These are phyloP conservation scores for Schizotus pectinicornis DNA, from an alignment of 2,888 invertebrate genomes.

Conservation along the genomic window DNA sequence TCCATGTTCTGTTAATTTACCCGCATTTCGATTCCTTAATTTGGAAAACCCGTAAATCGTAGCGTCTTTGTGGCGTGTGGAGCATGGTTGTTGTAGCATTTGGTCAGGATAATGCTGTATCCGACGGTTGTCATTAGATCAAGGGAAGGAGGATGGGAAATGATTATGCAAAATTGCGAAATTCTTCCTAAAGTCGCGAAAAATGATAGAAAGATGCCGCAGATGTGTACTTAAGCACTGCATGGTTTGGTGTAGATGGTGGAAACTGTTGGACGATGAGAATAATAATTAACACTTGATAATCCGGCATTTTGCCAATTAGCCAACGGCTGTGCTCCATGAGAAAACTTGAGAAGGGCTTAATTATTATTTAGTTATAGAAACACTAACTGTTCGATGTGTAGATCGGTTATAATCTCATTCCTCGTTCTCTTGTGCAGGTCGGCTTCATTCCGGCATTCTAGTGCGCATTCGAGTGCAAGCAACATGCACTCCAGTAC, in stretches of 20 bases:
- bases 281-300: background rate
- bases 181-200: constrained; percentile 8
- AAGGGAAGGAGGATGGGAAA: constrained; percentile 60
- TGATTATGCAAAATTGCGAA: constrained; percentile 23
- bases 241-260: constrained; percentile 34
- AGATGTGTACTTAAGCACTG: constrained; percentile 29
- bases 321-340: constrained; percentile 52
- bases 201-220: constrained; percentile 39
- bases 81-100: constrained; percentile 58
- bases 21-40: no score
- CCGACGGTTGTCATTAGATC: constrained; percentile 50
- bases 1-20: constrained; percentile 9
- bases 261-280: background rate
- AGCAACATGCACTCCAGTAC: constrained; percentile 71
- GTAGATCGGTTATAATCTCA: constrained; percentile 43
- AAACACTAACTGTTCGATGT: constrained; percentile 42
- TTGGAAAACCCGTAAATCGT: constrained; percentile 18
- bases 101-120: constrained; percentile 55
- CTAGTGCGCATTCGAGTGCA: constrained; percentile 71
- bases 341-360: constrained; percentile 38
- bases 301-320: constrained; percentile 27
- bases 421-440: constrained; percentile 68
- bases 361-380: constrained; percentile 34
- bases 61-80: constrained; percentile 55
- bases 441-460: constrained; percentile 94